These are phyloP conservation scores for Protonemura montana DNA, from an alignment of 2,888 invertebrate species.

Conservation along the genomic window DNA sequence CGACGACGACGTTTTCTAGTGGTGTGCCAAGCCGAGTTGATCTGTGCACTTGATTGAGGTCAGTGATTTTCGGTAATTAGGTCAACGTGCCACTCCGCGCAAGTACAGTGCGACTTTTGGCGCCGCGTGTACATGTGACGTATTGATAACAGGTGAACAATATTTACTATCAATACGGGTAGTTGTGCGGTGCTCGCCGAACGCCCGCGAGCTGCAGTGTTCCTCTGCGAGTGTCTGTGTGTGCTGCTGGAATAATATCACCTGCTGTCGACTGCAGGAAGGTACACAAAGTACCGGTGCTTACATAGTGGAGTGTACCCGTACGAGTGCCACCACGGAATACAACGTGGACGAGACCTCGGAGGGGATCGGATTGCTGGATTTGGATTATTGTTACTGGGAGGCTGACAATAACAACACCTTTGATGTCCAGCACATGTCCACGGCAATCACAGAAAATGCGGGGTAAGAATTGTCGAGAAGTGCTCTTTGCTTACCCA, in stretches of 20 bases:
- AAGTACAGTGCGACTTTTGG: not conserved
- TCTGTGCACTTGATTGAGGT: conserved; percentile 24
- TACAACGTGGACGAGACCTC: conserved; percentile 13
- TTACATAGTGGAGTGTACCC: not conserved
- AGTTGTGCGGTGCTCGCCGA: not conserved
- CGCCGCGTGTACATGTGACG: conserved; percentile 1
- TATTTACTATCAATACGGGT: conserved; percentile 13
- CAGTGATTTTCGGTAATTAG: conserved; percentile 36
- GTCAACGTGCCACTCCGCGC: not conserved
- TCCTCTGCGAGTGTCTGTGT: not conserved
- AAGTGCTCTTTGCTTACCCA: not conserved
- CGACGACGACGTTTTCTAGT: not conserved
- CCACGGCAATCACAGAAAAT: conserved; percentile 70
- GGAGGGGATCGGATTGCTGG: conserved; percentile 22
- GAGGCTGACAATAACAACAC: conserved; percentile 27
- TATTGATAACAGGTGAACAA: conserved; percentile 17
- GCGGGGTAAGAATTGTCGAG: conserved; percentile 63
- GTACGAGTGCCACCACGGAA: conserved; percentile 31
- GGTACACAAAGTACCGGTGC: not conserved
- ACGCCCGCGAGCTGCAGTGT: not conserved
- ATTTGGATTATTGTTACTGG: conserved; percentile 30
- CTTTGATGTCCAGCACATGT: conserved; percentile 63
- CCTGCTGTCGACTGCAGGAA: not conserved
- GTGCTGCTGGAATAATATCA: not conserved
- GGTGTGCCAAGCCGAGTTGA: conserved; percentile 7